Evolutionary conservation across 1,140 invertebrate species (phyloP).

Genomic region (Bradynema listronoti): DNA sequence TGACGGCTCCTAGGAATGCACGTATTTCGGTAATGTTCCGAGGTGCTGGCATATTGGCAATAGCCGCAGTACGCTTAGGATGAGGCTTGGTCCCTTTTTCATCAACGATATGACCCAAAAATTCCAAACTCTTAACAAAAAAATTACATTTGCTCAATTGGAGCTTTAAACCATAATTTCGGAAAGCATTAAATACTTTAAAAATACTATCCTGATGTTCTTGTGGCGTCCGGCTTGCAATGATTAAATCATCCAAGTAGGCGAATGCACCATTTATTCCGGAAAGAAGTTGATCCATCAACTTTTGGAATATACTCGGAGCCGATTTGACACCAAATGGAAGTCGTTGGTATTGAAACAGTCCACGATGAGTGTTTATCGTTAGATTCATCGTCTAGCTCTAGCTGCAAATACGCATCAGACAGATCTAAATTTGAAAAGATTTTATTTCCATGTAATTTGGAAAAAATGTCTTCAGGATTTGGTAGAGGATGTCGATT

Average conservation of each 20-base stretch:
- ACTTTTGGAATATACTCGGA: constrained; percentile 48
- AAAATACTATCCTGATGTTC: too few species aligned
- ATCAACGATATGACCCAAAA: too few species aligned
- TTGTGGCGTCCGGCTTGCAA: too few species aligned
- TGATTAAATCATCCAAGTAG: constrained; percentile 34
- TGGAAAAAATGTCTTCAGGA: constrained; percentile 28
- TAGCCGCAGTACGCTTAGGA: too few species aligned
- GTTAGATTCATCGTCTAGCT: constrained; percentile 24
- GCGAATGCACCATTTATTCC: constrained; percentile 34
- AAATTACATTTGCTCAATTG: too few species aligned
- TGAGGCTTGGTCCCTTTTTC: too few species aligned
- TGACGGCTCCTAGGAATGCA: constrained; percentile 46
- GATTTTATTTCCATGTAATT: constrained; percentile 22
- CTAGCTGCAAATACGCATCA: constrained; percentile 41
- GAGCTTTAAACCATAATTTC: too few species aligned
- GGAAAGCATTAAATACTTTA: too few species aligned
- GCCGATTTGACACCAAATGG: constrained; percentile 61
- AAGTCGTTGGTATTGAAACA: constrained; percentile 58
- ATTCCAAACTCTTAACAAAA: too few species aligned
- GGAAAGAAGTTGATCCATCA: constrained; percentile 58
- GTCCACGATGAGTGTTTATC: constrained; percentile 26
- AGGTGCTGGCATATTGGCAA: too few species aligned
- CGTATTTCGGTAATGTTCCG: constrained; percentile 9
- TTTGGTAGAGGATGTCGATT: constrained; percentile 37
- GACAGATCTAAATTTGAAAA: constrained; percentile 36